A percentile compares a stretch with the other conserved stretches of the same genome.
Evolutionary conservation across 2,113 vertebrate species (phyloP).

Genomic region (Oceanites oceanicus): DNA sequence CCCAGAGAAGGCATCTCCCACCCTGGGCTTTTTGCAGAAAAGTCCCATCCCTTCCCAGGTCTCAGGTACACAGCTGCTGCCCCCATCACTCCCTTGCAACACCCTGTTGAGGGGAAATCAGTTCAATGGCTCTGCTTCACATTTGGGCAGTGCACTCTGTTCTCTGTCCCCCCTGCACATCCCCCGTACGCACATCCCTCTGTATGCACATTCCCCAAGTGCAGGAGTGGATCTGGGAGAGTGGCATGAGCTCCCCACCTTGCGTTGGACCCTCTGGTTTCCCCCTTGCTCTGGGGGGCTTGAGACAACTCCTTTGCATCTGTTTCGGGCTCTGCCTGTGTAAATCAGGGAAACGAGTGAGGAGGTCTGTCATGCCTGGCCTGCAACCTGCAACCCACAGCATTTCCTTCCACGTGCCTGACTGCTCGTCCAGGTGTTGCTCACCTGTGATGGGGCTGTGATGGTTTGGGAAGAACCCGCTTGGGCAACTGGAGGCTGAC

Average conservation of each 20-base stretch:
- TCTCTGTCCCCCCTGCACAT: fast-evolving
- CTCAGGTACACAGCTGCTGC: not conserved
- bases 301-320: not conserved
- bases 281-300: fast-evolving
- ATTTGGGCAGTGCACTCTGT: fast-evolving
- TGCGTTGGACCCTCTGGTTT: fast-evolving
- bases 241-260: not conserved
- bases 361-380: not conserved
- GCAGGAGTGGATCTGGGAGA: not conserved
- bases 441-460: not conserved
- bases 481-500: not conserved
- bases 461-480: not conserved
- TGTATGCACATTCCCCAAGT: not conserved
- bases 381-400: not conserved
- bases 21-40: not conserved
- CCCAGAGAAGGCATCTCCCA: fast-evolving
- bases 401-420: fast-evolving
- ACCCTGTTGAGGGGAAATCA: not conserved
- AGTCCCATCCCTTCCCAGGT: not conserved
- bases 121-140: fast-evolving
- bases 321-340: not conserved
- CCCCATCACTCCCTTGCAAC: not conserved
- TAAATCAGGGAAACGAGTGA: not conserved
- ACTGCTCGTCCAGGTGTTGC: not conserved
- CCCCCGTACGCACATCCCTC: not conserved